Evolutionary conservation across 2,113 vertebrate genomes (phyloP), one percentile per base, ranked within the genome.

Genomic region (Xyliphius kryptos): DNA sequence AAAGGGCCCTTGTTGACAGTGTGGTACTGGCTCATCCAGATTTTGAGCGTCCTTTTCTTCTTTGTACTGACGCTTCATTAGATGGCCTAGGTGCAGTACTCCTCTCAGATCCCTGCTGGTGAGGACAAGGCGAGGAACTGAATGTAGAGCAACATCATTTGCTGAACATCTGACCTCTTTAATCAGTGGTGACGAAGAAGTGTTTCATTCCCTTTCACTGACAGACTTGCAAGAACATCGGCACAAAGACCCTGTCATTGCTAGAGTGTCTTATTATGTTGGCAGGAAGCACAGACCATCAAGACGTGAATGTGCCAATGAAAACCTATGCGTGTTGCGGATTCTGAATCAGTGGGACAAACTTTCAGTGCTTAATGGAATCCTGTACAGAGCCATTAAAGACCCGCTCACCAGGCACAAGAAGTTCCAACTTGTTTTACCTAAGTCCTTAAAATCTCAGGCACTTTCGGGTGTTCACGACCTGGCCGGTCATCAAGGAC

Each of bases 11-110:
- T 14, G 6, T 72, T 8, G 5, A 68, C 1, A 49, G 63, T 53
- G 64, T 52, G 3, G n/a, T 68, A 13, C 26, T 72, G 8, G 64
- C 68, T 9, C 63, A 67, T 15, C 68, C 63, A 1, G 41, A 63
- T 32, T 63, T 71, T 16, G 3, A 46, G 8, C 4, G 43, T 14
- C 64, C 54, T 1, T 68, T 74, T 7, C 67, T 71, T 11, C 26
- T 71, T 17, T 63, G 22, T 4, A n/a, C 58, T 1, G 59, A 74
- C n/a, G n/a, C n/a, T n/a, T n/a, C n/a, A n/a, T n/a, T n/a, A 40
- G 53, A 71, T 13, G 63, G 57, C 2, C 40, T 73, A 0, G 67
- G 48, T 3, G 46, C 56, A 14, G 63, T n/a, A 67, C 2, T 69
- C 67, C 3, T 71, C n/a, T n/a, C 43, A 74, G 19, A 32, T 67